Evolutionary conservation across 2,888 invertebrate species (phyloP).

Genomic region (Cryptosula pallasiana): DNA sequence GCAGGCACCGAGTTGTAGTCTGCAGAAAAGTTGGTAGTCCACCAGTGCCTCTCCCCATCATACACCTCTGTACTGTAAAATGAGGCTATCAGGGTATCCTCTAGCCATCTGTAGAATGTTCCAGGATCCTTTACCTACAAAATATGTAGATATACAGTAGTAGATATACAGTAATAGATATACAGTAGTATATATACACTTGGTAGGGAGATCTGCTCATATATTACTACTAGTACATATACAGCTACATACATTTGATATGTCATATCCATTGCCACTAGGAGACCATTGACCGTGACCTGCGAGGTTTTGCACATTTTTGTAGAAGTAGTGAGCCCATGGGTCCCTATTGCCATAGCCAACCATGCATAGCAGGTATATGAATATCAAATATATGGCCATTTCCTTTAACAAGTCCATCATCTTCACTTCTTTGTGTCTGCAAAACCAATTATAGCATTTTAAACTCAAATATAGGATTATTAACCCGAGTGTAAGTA

Average conservation of each 20-base stretch:
- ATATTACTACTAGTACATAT: too few species aligned
- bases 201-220: too few species aligned
- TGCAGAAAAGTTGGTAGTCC: conserved; percentile 44
- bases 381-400: conserved; percentile 33
- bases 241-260: conserved; percentile 17
- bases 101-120: conserved; percentile 21
- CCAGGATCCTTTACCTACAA: background rate
- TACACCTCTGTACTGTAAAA: conserved; percentile 29
- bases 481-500: background rate
- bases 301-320: conserved; percentile 31
- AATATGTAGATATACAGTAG: too few species aligned
- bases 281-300: conserved; percentile 27
- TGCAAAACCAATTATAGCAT: conserved; percentile 26
- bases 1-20: conserved; percentile 45
- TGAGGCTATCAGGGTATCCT: conserved; percentile 29
- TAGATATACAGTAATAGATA: too few species aligned
- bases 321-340: conserved; percentile 31
- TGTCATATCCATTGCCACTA: conserved; percentile 7
- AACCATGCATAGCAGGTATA: conserved; percentile 33
- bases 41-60: conserved; percentile 37
- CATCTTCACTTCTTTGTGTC: conserved; percentile 35
- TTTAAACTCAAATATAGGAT: background rate
- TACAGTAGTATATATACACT: too few species aligned
- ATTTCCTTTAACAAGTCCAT: conserved; percentile 34
- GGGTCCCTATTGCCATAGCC: conserved; percentile 35